These are phyloP conservation scores for Gari tellinella DNA, from an alignment of 2,888 invertebrate species.

Conservation along the genomic window DNA sequence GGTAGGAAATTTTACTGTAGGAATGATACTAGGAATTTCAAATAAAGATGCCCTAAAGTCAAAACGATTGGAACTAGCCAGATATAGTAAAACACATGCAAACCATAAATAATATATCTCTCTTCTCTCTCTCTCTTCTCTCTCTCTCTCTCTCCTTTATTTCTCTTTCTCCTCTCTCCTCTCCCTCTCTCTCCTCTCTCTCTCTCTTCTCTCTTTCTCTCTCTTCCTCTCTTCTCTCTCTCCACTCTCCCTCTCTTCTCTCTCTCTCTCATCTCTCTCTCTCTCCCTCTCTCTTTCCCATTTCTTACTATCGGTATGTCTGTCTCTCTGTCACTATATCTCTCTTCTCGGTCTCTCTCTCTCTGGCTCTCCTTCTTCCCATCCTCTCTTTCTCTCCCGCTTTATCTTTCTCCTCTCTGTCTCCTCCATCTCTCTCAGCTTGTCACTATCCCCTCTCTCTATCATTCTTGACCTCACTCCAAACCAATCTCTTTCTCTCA, in stretches of 20 bases:
- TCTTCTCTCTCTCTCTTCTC: slow-evolving; percentile 2
- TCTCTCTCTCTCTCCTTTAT: slow-evolving; percentile 4
- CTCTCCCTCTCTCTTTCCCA: too few relatives aligned
- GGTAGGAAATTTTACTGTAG: too few relatives aligned
- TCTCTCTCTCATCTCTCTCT: too few relatives aligned
- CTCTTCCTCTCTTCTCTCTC: not conserved
- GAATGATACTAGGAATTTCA: too few relatives aligned
- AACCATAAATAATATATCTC: too few relatives aligned
- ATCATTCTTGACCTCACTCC: not conserved
- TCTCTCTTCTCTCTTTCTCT: not conserved
- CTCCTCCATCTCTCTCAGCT: not conserved
- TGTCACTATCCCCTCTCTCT: not conserved
- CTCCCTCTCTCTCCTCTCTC: slow-evolving; percentile 2
- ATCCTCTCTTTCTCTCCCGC: not conserved
- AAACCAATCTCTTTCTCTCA: not conserved
- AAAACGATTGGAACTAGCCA: too few relatives aligned
- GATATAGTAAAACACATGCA: too few relatives aligned
- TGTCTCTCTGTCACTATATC: not conserved
- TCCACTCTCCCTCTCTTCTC: too few relatives aligned
- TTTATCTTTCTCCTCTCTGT: not conserved
- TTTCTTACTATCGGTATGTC: not conserved
- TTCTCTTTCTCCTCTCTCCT: slow-evolving; percentile 1
- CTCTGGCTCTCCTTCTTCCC: too few relatives aligned
- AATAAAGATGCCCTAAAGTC: too few relatives aligned
- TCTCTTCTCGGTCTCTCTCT: too few relatives aligned